These are phyloP conservation scores for Myotis yumanensis DNA, from an alignment of 2,113 vertebrate genomes.

Conservation along the genomic window DNA sequence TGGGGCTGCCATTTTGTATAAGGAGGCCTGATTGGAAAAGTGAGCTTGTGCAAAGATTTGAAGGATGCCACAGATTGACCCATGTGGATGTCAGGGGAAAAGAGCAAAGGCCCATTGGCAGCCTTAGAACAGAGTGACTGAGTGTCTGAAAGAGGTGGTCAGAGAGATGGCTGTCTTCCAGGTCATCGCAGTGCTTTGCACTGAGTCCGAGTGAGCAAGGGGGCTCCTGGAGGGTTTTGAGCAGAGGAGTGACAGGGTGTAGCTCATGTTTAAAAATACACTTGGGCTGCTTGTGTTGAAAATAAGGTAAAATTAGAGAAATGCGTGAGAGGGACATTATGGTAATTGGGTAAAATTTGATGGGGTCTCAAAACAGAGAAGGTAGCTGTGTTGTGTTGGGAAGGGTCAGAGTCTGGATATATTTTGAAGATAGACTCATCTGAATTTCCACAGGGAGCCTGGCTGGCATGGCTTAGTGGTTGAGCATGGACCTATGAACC, in stretches of 20 bases:
- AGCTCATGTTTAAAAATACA: background rate
- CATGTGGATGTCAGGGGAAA: accelerated
- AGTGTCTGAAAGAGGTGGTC: background rate
- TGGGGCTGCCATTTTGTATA: background rate
- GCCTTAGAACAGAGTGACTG: background rate
- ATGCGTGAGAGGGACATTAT: accelerated
- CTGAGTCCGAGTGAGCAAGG: too few relatives aligned
- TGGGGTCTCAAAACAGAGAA: background rate
- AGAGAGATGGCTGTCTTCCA: background rate
- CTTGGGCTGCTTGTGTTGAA: background rate
- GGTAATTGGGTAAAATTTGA: background rate
- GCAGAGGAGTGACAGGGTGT: background rate
- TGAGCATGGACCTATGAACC: too few relatives aligned
- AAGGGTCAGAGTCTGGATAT: background rate
- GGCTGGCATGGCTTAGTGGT: too few relatives aligned
- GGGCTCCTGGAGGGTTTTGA: background rate
- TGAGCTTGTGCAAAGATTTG: background rate
- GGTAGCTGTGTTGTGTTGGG: background rate
- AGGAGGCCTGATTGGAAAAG: background rate
- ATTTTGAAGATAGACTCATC: background rate
- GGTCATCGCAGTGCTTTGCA: background rate
- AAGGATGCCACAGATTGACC: background rate
- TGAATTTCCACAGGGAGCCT: too few relatives aligned
- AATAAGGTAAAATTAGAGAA: background rate
- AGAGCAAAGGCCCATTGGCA: background rate